phyloP scores from a whole-genome alignment of 2,888 invertebrate species.

The Drosophila greeni region DNA sequence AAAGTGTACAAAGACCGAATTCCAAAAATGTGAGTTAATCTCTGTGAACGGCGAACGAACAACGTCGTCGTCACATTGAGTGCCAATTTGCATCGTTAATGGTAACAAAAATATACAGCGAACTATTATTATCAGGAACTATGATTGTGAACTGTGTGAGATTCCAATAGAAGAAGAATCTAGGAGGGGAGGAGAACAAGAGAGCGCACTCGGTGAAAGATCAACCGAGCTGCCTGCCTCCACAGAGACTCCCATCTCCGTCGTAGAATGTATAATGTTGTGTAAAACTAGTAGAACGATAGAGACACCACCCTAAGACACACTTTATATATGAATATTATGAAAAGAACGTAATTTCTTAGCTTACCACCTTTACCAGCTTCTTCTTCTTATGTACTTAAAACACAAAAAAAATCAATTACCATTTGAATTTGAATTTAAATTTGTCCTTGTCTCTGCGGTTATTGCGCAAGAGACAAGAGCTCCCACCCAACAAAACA shows the following conservation, averaged over 20 bases:
- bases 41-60: constrained; percentile 1
- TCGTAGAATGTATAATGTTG: constrained; percentile 20
- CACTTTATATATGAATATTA: constrained; percentile 15
- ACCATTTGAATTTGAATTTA: constrained; percentile 68
- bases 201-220: constrained; percentile 18
- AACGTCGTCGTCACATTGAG: constrained; percentile 8
- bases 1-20: constrained; percentile 17
- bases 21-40: constrained; percentile 11
- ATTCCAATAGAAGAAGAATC: constrained; percentile 21
- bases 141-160: constrained; percentile 23
- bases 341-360: constrained; percentile 47
- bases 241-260: constrained; percentile 14
- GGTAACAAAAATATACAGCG: constrained; percentile 1
- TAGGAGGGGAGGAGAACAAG: constrained; percentile 12
- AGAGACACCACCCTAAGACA: constrained; percentile 37
- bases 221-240: constrained; percentile 23
- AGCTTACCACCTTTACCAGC: constrained; percentile 43
- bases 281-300: constrained; percentile 33
- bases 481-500: constrained; percentile 34
- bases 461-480: constrained; percentile 10
- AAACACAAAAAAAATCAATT: constrained; percentile 42
- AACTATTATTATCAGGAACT: constrained; percentile 11
- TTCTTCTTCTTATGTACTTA: constrained; percentile 43
- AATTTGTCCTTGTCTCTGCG: constrained; percentile 46
- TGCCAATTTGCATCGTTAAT: constrained; percentile 19